Evolutionary conservation across 2,888 invertebrate species (phyloP), one percentile per base, ranked within the genome.

Genomic region (Limnephilus marmoratus): DNA sequence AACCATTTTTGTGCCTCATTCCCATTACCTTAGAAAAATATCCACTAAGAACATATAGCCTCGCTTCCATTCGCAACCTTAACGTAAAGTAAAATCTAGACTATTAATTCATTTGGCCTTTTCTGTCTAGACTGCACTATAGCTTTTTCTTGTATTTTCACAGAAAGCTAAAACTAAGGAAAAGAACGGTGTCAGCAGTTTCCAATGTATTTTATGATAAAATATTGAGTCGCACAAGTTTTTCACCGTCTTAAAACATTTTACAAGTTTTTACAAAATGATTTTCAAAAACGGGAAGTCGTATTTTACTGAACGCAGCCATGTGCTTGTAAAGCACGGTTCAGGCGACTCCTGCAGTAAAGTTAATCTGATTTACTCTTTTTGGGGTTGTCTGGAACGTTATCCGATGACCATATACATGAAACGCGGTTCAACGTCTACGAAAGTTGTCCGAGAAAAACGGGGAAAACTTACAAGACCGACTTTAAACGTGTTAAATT

Each of bases 361-460:
- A 37, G 81, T 80, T 49, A 49, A 91, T 91, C 81, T 81, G 29
- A 81, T 88, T 49, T 34, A 9, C 45, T 87, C 68, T 68, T 68
- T 68, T 68, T n/a, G 68, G 68, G 24, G 68, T 24, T 68, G 68
- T 68, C 68, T 68, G 68, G 68, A 68, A 68, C 68, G 68, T 68
- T 68, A 68, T 68, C 68, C 68, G 68, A 68, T 68, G 68, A 68
- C 68, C 68, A 68, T 24, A 68, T 68, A 68, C 24, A 68, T 68
- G 24, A 24, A 68, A 68, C 9, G 68, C 68, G 68, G 68, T 68
- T 68, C 24, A 68, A 68, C 24, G 24, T 11, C 24, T 68, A 24
- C 68, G 24, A 68, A 68, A n/a, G 68, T 24, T 68, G 68, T 68
- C n/a, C 68, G 24, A 68, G 68, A 68, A n/a, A 68, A 68, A 68